Evolutionary conservation across 2,113 vertebrate species (phyloP).

Genomic region (Paedocypris sp.): DNA sequence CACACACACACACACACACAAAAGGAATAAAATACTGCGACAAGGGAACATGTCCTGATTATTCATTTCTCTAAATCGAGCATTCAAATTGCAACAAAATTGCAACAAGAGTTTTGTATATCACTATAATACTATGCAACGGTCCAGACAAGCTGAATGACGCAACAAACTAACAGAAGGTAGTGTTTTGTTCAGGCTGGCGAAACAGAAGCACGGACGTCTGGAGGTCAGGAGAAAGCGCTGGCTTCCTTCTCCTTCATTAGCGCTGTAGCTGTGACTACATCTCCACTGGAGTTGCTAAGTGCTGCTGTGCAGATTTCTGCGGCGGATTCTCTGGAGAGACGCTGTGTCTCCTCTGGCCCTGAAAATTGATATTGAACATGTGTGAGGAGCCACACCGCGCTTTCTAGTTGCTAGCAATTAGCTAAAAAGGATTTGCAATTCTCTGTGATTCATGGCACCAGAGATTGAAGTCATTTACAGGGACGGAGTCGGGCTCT

Average conservation of each 20-base stretch:
- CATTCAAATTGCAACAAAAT: too few species aligned
- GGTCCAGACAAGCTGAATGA: too few species aligned
- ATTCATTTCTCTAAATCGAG: too few species aligned
- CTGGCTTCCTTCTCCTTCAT: constrained; percentile 66
- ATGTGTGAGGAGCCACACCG: constrained; percentile 77
- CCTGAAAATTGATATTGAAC: constrained; percentile 99
- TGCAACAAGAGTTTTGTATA: too few species aligned
- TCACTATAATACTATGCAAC: too few species aligned
- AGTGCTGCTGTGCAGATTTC: constrained; percentile 83
- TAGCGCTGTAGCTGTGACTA: constrained; percentile 73
- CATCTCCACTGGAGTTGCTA: constrained; percentile 73
- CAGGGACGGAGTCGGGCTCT: constrained; percentile 53
- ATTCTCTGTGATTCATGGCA: constrained; percentile 85
- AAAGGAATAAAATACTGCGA: too few species aligned
- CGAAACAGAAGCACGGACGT: too few species aligned
- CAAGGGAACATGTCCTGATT: too few species aligned
- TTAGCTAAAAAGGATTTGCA: constrained; percentile 98
- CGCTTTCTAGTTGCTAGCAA: constrained; percentile 97
- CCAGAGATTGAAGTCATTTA: constrained; percentile 85
- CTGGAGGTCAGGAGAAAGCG: too few species aligned
- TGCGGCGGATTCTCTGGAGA: constrained; percentile 79
- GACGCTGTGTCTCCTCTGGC: constrained; percentile 73
- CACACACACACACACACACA: too few species aligned
- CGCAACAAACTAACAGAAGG: too few species aligned
- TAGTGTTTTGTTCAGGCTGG: too few species aligned